Conservation (phyloP, 2,113 vertebrate species). For the Ploceus nigricollis region DNA sequence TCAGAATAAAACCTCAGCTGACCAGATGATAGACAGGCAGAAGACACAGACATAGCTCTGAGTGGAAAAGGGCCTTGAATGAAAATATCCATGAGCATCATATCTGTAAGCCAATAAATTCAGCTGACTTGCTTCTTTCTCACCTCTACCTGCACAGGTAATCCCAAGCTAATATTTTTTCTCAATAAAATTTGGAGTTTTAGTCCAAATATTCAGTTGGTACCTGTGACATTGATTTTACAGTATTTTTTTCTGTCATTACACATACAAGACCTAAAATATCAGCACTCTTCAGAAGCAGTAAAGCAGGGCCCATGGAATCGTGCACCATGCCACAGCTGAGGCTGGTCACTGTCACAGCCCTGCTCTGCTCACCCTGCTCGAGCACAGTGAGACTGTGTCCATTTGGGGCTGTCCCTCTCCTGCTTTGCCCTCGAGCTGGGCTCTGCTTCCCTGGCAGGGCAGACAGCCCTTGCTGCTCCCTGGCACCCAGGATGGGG, state of each 20-base stretch:
- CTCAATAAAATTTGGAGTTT: not conserved
- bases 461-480: not conserved
- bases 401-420: accelerated
- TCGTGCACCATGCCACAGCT: accelerated
- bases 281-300: not conserved
- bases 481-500: not conserved
- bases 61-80: not conserved
- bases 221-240: not conserved
- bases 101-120: not conserved
- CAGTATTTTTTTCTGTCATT: not conserved
- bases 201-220: not conserved
- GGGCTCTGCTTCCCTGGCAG: not conserved
- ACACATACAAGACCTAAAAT: not conserved
- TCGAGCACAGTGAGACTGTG: not conserved
- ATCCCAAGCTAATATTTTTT: not conserved
- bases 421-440: not conserved
- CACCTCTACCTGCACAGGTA: not conserved
- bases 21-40: not conserved
- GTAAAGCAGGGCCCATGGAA: not conserved
- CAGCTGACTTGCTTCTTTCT: not conserved
- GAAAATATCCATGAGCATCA: not conserved
- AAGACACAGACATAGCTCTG: not conserved
- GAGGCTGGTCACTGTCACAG: not conserved
- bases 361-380: not conserved
- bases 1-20: not conserved